Evolutionary conservation across 1,140 invertebrate genomes (phyloP), one percentile per base, ranked within the genome.

Genomic region (Drosophila nigrodunni): DNA sequence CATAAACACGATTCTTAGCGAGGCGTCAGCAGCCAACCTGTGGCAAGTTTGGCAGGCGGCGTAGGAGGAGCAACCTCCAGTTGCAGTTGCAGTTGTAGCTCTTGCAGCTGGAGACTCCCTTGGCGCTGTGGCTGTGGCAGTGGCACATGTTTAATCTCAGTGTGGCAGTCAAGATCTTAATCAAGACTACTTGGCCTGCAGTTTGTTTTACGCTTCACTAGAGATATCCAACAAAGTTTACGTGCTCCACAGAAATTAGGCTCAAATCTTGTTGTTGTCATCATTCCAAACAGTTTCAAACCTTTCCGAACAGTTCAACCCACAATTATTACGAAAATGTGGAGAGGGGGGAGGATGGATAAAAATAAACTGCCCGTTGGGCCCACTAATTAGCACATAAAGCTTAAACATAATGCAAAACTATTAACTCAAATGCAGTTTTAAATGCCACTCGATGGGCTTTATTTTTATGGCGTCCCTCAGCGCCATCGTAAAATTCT

Each of bases 1-100:
- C 85, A 89, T 89, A 89, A 89, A 89, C 85, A 89, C 85, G 85
- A 89, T 90, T 89, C 85, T 89, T 90, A 89, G 78, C 85, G 77
- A 89, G 85, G 85, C 85, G 85, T 89, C 76, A 75, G 65, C 59
- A 50, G 62, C 50, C 61, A 81, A 74, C 67, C 78, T 77, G 74
- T 74, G 77, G 74, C 64, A 58, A 54, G 34, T 47, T 50, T 30
- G 25, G 74, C 47, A 74, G 74, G 77, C 79, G 65, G 69, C 64
- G 74, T 77, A 75, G 55, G 64, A 67, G 71, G 49, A 25, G 47
- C 68, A 69, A 43, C 65, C 54, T 43, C 13, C 13, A 18, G 46
- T 46, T 10, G 39, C 39, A 13, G 18, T 11, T 50, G 35, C 7
- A 37, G 25, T 37, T 57, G 41, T n/a, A 21, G 15, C 11, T 34